phyloP scores from a whole-genome alignment of 2,888 invertebrate species.

The Adineta ricciae region DNA sequence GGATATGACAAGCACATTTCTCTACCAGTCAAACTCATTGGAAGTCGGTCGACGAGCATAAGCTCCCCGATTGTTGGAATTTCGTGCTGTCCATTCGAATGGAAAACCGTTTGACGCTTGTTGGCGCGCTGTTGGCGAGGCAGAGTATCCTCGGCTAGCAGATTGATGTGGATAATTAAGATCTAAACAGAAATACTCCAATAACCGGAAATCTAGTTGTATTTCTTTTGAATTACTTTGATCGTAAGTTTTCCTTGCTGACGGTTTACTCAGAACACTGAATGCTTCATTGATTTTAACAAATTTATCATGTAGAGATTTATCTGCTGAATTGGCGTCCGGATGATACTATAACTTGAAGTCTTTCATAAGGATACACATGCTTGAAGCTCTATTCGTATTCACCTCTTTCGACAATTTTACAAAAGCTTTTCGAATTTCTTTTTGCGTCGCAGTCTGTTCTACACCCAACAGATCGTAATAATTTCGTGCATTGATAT shows the following conservation, averaged over 20 bases:
- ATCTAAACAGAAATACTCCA: neutral
- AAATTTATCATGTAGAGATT: slow-evolving; percentile 61
- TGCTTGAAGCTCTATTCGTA: neutral
- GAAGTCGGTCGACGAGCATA: neutral
- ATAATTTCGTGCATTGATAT: slow-evolving; percentile 53
- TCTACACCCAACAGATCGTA: slow-evolving; percentile 65
- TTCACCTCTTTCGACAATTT: slow-evolving; percentile 66
- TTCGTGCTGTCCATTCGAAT: neutral
- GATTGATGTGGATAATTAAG: neutral
- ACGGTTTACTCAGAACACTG: slow-evolving; percentile 61
- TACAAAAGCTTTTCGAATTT: slow-evolving; percentile 67
- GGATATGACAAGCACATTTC: neutral
- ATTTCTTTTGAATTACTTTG: slow-evolving; percentile 37
- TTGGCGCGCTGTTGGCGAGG: neutral
- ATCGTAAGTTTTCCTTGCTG: slow-evolving; percentile 61
- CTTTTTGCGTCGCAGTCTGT: slow-evolving; percentile 60
- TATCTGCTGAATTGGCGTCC: slow-evolving; percentile 57
- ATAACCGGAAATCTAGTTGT: too few species aligned
- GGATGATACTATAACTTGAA: slow-evolving; percentile 61
- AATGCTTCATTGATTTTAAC: slow-evolving; percentile 70
- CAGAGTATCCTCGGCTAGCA: neutral
- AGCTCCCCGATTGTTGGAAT: neutral
- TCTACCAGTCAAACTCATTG: neutral
- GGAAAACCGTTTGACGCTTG: neutral
- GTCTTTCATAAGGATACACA: neutral